phyloP scores from a whole-genome alignment of 2,888 invertebrate species.

The Zelleria hepariella region DNA sequence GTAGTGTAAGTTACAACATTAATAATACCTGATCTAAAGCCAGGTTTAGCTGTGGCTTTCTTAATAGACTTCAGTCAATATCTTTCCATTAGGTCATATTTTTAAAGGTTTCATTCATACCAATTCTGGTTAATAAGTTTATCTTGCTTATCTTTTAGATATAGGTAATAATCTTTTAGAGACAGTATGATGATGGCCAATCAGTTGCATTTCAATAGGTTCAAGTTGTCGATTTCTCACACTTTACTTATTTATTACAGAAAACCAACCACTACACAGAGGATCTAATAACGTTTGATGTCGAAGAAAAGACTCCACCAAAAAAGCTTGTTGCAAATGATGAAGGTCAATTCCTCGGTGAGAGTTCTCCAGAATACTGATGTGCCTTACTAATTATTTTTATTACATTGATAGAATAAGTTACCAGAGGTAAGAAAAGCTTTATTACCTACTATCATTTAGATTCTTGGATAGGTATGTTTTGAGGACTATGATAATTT shows the following conservation, averaged over 20 bases:
- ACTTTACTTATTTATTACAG: conserved; percentile 30
- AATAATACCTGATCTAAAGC: neutral
- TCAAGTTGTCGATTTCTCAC: too few relatives aligned
- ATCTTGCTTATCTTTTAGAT: too few relatives aligned
- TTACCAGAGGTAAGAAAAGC: conserved; percentile 29
- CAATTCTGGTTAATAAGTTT: too few relatives aligned
- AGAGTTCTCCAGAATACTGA: conserved; percentile 60
- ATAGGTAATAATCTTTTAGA: too few relatives aligned
- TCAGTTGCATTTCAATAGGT: too few relatives aligned
- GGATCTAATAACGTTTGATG: conserved; percentile 58
- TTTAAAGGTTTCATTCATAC: too few relatives aligned
- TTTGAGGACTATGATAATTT: neutral
- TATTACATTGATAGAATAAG: conserved; percentile 21
- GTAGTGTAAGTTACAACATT: conserved; percentile 42
- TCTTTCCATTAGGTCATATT: too few relatives aligned
- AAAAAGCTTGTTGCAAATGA: conserved; percentile 32
- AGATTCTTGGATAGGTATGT: neutral
- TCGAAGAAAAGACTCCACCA: conserved; percentile 22
- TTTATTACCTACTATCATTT: neutral
- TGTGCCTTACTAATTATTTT: conserved; percentile 19
- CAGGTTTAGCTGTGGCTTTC: too few relatives aligned
- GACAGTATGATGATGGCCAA: too few relatives aligned
- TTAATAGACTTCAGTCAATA: too few relatives aligned
- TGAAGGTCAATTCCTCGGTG: conserved; percentile 40
- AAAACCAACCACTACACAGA: conserved; percentile 38